Conservation (phyloP, 2,888 invertebrate species). For the Acanthosoma haemorrhoidale region DNA sequence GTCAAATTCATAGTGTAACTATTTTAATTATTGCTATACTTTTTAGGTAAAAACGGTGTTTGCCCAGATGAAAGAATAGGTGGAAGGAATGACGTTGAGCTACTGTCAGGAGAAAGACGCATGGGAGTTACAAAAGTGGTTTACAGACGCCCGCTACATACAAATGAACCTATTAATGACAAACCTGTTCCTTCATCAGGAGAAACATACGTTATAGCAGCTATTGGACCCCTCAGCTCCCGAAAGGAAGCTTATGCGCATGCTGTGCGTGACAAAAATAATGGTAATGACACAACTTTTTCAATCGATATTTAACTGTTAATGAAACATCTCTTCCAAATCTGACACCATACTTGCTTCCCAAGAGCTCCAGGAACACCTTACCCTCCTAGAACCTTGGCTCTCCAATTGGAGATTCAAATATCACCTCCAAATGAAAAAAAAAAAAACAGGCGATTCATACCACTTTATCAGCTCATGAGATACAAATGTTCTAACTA, state of each 20-base stretch:
- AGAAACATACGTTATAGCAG: conserved; percentile 76
- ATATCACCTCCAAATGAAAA: too few species aligned
- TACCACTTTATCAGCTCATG: too few species aligned
- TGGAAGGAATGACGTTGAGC: conserved; percentile 68
- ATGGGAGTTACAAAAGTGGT: conserved; percentile 75
- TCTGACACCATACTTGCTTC: too few species aligned
- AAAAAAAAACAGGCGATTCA: too few species aligned
- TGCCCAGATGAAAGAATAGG: conserved; percentile 79
- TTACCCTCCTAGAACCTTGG: too few species aligned
- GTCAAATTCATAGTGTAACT: background rate
- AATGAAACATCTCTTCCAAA: too few species aligned
- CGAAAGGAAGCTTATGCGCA: conserved; percentile 80
- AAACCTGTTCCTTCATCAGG: conserved; percentile 61
- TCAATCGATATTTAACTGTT: too few species aligned
- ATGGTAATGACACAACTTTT: conserved; percentile 45
- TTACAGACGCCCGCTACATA: conserved; percentile 70
- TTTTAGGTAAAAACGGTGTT: conserved; percentile 59
- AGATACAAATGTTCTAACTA: too few species aligned
- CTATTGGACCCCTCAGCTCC: conserved; percentile 77
- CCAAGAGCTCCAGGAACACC: too few species aligned
- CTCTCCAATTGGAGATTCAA: too few species aligned
- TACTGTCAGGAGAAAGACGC: conserved; percentile 70
- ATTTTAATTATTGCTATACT: background rate
- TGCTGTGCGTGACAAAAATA: conserved; percentile 64
- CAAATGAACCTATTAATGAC: conserved; percentile 68